phyloP scores from a whole-genome alignment of 2,797 vertebrate species.

The Lepus oiostolus region DNA sequence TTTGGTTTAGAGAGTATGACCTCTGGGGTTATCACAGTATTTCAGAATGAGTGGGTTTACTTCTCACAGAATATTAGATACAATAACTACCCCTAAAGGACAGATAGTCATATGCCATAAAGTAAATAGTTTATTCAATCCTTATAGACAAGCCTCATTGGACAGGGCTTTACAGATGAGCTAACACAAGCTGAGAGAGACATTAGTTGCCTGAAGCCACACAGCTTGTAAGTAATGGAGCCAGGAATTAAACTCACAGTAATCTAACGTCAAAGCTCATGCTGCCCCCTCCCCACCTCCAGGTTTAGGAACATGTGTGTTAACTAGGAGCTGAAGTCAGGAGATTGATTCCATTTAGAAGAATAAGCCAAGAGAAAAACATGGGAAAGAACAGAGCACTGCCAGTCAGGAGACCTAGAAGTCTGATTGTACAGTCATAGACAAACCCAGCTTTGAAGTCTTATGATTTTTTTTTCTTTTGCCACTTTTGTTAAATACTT shows the following conservation, averaged over 20 bases:
- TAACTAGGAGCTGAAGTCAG: not conserved
- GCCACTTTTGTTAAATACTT: constrained; percentile 23
- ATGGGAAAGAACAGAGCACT: not conserved
- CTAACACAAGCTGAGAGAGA: not conserved
- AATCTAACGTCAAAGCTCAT: not conserved
- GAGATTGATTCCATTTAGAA: not conserved
- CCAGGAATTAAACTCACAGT: not conserved
- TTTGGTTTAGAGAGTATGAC: not conserved
- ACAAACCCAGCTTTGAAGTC: not conserved
- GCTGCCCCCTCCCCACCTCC: no score
- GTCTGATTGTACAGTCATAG: not conserved
- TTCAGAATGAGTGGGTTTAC: not conserved
- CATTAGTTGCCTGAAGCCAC: not conserved
- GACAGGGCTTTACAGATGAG: not conserved
- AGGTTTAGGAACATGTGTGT: not conserved
- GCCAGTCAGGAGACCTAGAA: no score
- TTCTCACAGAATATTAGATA: not conserved
- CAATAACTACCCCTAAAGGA: not conserved
- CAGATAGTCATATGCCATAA: no score
- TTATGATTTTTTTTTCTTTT: not conserved
- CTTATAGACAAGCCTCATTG: not conserved
- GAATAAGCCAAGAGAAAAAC: not conserved
- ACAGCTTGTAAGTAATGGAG: not conserved
- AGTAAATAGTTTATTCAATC: not conserved
- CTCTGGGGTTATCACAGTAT: not conserved